Conservation (phyloP, 2,797 vertebrate genomes). For the Xiphophorus birchmanni region DNA sequence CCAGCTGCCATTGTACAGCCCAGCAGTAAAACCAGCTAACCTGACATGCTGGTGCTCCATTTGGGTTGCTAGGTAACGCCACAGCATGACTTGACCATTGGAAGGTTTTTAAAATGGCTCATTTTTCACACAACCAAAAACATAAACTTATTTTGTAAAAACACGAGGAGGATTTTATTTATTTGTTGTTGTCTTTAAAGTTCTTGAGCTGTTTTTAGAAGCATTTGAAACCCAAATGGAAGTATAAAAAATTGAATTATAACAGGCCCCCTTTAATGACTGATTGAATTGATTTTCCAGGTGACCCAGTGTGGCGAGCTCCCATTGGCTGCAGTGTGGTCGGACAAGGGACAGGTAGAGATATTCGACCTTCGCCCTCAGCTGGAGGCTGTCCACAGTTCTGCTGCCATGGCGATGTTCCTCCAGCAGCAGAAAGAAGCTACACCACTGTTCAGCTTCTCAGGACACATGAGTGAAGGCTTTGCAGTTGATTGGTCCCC, state of each 20-base stretch:
- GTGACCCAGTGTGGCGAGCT: conserved; percentile 79
- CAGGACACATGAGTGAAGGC: conserved; percentile 92
- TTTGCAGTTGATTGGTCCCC: conserved; percentile 92
- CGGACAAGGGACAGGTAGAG: conserved; percentile 92
- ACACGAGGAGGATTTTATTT: too few relatives aligned
- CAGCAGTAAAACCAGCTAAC: too few relatives aligned
- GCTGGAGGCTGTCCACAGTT: conserved; percentile 85
- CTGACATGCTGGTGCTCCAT: too few relatives aligned
- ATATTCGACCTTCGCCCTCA: conserved; percentile 85
- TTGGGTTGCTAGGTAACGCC: too few relatives aligned
- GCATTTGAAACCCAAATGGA: too few relatives aligned
- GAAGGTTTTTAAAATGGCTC: too few relatives aligned
- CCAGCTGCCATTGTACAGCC: too few relatives aligned
- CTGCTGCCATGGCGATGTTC: conserved; percentile 83
- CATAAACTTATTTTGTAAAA: too few relatives aligned
- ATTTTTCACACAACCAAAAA: background rate
- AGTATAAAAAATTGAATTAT: too few relatives aligned
- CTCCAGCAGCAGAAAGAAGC: conserved; percentile 84
- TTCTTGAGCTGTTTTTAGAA: too few relatives aligned
- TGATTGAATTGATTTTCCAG: conserved; percentile 62
- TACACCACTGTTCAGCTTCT: conserved; percentile 85
- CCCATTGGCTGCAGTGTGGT: conserved; percentile 88
- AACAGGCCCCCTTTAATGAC: background rate
- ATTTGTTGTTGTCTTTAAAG: too few relatives aligned
- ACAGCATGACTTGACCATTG: too few relatives aligned